These are phyloP conservation scores for Tineola bisselliella DNA, from an alignment of 2,888 invertebrate genomes.

Conservation along the genomic window DNA sequence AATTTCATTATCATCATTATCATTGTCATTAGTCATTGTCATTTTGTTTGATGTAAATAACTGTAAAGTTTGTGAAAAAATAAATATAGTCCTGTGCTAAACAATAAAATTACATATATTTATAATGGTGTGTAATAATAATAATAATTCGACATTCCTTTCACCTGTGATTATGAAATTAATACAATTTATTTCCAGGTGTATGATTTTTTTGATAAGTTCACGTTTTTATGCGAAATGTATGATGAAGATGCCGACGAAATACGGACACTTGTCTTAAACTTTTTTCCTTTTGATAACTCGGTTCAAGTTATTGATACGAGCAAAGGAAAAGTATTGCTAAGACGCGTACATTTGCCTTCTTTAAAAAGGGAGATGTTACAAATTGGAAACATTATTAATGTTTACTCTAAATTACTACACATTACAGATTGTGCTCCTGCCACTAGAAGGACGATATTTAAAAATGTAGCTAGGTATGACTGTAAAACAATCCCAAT, in stretches of 20 bases:
- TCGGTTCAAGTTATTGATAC: conserved; percentile 81
- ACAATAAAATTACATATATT: no score
- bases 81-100: no score
- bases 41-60: no score
- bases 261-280: conserved; percentile 74
- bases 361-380: conserved; percentile 72
- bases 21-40: no score
- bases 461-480: conserved; percentile 72
- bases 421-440: conserved; percentile 77
- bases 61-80: no score
- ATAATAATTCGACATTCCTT: no score
- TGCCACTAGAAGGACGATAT: conserved; percentile 70
- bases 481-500: not conserved
- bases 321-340: conserved; percentile 66
- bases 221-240: conserved; percentile 82
- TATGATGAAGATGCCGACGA: conserved; percentile 79
- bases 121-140: no score
- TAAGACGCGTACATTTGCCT: conserved; percentile 73
- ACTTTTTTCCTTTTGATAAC: conserved; percentile 80
- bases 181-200: conserved; percentile 28
- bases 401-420: conserved; percentile 77
- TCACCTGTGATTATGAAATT: no score
- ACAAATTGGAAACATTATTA: conserved; percentile 77
- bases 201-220: conserved; percentile 63
- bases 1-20: no score